Base-by-base conservation (phyloP, 2,888 invertebrate species). In the Trypoxylon attenuatum region DNA sequence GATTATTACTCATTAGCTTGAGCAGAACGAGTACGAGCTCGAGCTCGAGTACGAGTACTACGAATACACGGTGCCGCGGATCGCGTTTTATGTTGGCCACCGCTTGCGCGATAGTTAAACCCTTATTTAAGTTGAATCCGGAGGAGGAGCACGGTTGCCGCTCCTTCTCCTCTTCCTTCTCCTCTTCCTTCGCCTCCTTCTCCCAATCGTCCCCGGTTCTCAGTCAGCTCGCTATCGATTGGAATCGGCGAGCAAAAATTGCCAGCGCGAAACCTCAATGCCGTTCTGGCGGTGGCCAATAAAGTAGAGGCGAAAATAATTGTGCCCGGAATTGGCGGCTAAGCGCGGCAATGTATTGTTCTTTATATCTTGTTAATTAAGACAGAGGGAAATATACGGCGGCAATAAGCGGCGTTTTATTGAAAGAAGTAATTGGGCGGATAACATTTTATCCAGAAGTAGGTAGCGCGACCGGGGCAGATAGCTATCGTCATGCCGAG, bases 1-100 rank as follows among this genome's bases (percentile, higher is more conserved):
- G 67, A 69, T 76, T 77, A 74, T 76, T 74, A 61, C 69, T 77
- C 75, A 59, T 76, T 77, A 76, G 64, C 49, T 41, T n/a, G n/a
- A n/a, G n/a, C n/a, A n/a, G n/a, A n/a, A n/a, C n/a, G n/a, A n/a
- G n/a, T n/a, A n/a, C n/a, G n/a, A n/a, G n/a, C n/a, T n/a, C n/a
- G n/a, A n/a, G n/a, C n/a, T n/a, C n/a, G n/a, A n/a, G n/a, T n/a
- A n/a, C n/a, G 46, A 50, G 29, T 50, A 27, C 42, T 29, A n/a
- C n/a, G 46, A 50, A 25, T 50, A 27, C 42, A 27, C 33, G n/a
- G 51, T 22, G 42, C 10, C 19, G 27, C 46, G 23, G 25, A n/a
- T n/a, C 42, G n/a, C 21, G 49, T 64, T 68, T 71, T 72, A 72
- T 53, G 53, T 22, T 13, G 33, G 29, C 47, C 49, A 39, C 61